Conservation (phyloP, 2,888 invertebrate species). For the Alsophila aescularia region DNA sequence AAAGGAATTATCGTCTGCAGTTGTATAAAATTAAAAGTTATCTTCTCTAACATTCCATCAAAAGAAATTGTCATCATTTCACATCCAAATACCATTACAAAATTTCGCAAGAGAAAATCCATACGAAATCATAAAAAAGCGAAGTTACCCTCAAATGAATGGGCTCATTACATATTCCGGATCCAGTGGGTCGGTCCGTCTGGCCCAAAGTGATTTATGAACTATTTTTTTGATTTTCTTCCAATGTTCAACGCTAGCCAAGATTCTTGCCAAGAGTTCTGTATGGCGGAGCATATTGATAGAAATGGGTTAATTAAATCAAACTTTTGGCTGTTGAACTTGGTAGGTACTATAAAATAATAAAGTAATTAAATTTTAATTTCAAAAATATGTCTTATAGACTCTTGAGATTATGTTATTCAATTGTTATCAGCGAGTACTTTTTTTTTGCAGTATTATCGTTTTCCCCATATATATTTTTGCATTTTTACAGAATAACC, state of each 20-base stretch:
- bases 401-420: too few species aligned
- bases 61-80: constrained; percentile 2
- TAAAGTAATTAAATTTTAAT: too few species aligned
- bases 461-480: too few species aligned
- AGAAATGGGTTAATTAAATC: constrained; percentile 59
- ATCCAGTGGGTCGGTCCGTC: constrained; percentile 67
- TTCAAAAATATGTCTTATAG: too few species aligned
- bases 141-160: constrained; percentile 68
- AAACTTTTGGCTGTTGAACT: constrained; percentile 5
- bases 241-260: constrained; percentile 53
- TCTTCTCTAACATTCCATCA: too few species aligned
- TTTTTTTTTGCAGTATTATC: too few species aligned
- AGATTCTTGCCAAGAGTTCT: constrained; percentile 68
- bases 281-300: constrained; percentile 77
- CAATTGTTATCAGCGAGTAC: too few species aligned
- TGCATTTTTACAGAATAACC: too few species aligned
- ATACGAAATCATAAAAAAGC: constrained; percentile 58
- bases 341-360: not conserved
- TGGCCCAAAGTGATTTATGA: constrained; percentile 73
- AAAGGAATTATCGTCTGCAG: too few species aligned
- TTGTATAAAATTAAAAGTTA: too few species aligned
- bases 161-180: constrained; percentile 71
- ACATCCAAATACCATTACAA: constrained; percentile 37
- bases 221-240: constrained; percentile 72
- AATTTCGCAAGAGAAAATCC: constrained; percentile 49